Evolutionary conservation across 2,888 invertebrate genomes (phyloP), one percentile per base, ranked within the genome.

Genomic region (Aromia moschata): DNA sequence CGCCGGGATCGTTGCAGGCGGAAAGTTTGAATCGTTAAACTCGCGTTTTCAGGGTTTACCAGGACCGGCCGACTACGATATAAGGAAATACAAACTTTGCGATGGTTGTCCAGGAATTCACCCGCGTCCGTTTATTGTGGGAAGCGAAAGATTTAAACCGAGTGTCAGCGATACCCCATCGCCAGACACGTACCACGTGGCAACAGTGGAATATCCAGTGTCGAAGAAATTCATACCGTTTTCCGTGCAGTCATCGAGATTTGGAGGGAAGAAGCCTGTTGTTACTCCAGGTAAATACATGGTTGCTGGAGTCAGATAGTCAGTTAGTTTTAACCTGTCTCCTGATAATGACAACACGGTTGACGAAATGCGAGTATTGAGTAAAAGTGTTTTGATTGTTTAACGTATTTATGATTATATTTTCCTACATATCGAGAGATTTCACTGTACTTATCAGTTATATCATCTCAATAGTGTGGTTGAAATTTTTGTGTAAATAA

Each of bases 21-120:
- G n/a, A n/a, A n/a, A n/a, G n/a, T n/a, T n/a, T n/a, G n/a, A n/a
- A n/a, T n/a, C n/a, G n/a, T n/a, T n/a, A n/a, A n/a, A n/a, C n/a
- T n/a, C n/a, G n/a, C n/a, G n/a, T n/a, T 70, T 72, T 37, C 62
- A 77, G 76, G 67, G 69, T 59, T 58, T 66, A 10, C 79, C 79
- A 5, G 75, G 74, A 25, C 79, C 78, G 3, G 73, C 69, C 20
- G 15, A 69, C 10, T 78, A 77, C 57, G 60, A 74, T 9, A 53
- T 67, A 10, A 11, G 60, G 56, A 45, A 54, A 31, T 16, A 31
- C 33, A 25, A 20, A 16, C 33, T 46, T 16, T 59, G 60, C 16
- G 49, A 33, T 64, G 65, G 52, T 4, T 65, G 67, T 30, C 53
- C 68, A 12, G 71, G 75, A 33, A 65, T 74, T 11, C 57, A 70